Conservation (phyloP, 2,888 invertebrate genomes). For the Polietes domitor region DNA sequence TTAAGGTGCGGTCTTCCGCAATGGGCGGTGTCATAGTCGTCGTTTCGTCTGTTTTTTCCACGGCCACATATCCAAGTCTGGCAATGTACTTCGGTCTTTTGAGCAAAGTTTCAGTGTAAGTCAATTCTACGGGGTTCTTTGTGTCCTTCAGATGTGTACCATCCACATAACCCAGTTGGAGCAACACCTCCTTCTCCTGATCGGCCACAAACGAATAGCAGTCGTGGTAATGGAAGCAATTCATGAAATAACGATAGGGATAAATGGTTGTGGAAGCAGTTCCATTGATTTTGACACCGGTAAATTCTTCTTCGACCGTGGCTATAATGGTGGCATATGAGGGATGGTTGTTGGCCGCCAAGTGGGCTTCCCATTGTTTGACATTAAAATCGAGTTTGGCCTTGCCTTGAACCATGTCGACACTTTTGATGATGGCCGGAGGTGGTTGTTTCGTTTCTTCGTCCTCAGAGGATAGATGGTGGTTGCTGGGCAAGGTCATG, state of each 20-base stretch:
- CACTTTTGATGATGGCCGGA: conserved; percentile 70
- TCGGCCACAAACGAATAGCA: conserved; percentile 95
- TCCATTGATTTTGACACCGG: conserved; percentile 90
- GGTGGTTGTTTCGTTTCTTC: conserved; percentile 62
- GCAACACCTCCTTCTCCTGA: conserved; percentile 90
- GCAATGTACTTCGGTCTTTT: conserved; percentile 62
- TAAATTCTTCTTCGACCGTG: conserved; percentile 93
- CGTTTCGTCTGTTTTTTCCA: conserved; percentile 53
- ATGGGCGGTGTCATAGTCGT: conserved; percentile 49
- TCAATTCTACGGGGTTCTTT: conserved; percentile 82
- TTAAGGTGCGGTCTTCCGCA: conserved; percentile 79
- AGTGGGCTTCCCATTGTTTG: conserved; percentile 71
- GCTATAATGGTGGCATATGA: conserved; percentile 85
- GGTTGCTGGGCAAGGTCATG: conserved; percentile 22
- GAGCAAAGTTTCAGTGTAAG: conserved; percentile 71
- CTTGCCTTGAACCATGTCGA: conserved; percentile 76
- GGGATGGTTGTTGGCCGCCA: conserved; percentile 65
- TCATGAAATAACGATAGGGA: conserved; percentile 88
- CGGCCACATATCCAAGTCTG: no score
- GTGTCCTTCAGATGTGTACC: conserved; percentile 85
- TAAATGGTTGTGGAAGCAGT: conserved; percentile 89
- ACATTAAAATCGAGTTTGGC: conserved; percentile 75
- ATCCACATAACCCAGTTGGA: conserved; percentile 87
- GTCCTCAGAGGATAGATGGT: conserved; percentile 22
- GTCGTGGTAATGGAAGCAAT: conserved; percentile 85